These are phyloP conservation scores for Bubalus kerabau DNA, from an alignment of 2,113 vertebrate species.

Conservation along the genomic window DNA sequence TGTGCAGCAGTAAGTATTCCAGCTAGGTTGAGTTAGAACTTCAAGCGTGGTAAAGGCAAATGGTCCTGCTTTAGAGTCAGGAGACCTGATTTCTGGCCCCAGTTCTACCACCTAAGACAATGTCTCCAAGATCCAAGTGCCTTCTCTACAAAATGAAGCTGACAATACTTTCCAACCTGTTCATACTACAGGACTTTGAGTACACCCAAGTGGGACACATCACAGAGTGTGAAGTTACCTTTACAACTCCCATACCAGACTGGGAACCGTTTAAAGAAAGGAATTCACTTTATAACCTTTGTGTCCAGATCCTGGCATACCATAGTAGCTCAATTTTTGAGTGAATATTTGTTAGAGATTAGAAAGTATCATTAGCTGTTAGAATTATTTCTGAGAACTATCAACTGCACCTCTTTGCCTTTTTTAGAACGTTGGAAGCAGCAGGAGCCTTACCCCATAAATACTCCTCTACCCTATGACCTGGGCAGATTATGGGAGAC, in stretches of 20 bases:
- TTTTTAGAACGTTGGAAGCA: neutral
- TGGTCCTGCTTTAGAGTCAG: neutral
- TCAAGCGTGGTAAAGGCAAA: neutral
- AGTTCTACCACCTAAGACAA: neutral
- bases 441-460: neutral
- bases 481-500: neutral
- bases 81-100: neutral
- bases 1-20: neutral
- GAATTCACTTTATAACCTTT: neutral
- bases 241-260: neutral
- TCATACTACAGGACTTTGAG: neutral
- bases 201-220: neutral
- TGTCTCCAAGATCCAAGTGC: neutral
- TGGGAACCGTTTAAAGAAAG: neutral
- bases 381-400: neutral
- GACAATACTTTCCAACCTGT: neutral
- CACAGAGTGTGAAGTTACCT: neutral
- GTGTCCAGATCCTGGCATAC: neutral
- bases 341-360: neutral
- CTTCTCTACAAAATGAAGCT: neutral
- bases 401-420: neutral
- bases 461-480: neutral
- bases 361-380: neutral
- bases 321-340: neutral
- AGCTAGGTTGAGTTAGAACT: neutral